Evolutionary conservation across 2,888 invertebrate genomes (phyloP), one percentile per base, ranked within the genome.

Genomic region (Thelaira solivaga): DNA sequence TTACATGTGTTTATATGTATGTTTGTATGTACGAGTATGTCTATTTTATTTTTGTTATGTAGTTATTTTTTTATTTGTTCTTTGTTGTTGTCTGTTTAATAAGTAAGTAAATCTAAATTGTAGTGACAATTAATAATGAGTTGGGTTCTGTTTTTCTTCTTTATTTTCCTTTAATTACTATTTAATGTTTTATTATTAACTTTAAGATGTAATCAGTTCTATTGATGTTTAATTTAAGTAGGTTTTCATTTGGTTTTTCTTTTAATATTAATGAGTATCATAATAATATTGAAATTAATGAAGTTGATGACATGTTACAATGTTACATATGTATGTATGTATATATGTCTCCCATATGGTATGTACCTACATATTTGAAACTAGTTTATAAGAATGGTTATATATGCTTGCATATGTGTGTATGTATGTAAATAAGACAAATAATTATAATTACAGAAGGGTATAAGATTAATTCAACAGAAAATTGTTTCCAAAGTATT

Each of bases 191-290:
- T 43, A 41, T 62, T 61, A 57, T 68, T 67, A 59, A 34, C 26
- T 55, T 69, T 77, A 73, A 74, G 59, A 72, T 74, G 78, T 76
- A 80, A n/a, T 81, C 81, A 81, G 81, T 80, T 81, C 81, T 81
- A 81, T 81, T 80, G 73, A 68, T 79, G 72, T 79, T 73, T 62
- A 53, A 43, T 73, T 76, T 59, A 29, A 13, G 49, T 67, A n/a
- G n/a, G n/a, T 47, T 22, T 39, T 57, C 24, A 64, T 36, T 71
- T 41, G 16, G 34, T 34, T 72, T 57, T 43, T 49, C 5, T 31
- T 47, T 65, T 53, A 29, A 36, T 75, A 24, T 31, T 71, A 29
- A 61, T 69, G 55, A 69, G 24, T 73, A 61, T 57, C 3, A 29
- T 41, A 57, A 64, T 49, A 49, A 76, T 49, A 68, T 71, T 57